Evolutionary conservation across 2,888 invertebrate species (phyloP).

Genomic region (Invenusta paracnida): DNA sequence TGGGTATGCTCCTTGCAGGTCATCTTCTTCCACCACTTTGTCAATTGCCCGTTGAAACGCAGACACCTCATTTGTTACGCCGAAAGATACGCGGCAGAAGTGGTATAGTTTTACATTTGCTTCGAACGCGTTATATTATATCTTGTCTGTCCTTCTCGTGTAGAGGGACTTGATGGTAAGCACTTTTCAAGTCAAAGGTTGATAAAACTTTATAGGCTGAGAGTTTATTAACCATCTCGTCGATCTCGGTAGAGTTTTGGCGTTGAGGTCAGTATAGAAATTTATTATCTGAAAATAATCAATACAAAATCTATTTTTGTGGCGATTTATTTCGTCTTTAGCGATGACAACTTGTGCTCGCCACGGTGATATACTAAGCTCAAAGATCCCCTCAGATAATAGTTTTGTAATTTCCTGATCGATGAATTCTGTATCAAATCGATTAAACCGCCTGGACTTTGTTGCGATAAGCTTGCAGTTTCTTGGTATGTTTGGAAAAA

Average conservation of each 20-base stretch:
- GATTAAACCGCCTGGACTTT: background rate
- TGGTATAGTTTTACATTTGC: background rate
- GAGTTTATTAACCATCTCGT: too few species aligned
- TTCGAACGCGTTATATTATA: background rate
- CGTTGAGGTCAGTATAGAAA: too few species aligned
- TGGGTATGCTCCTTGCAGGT: background rate
- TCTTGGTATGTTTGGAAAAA: background rate
- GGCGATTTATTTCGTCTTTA: too few species aligned
- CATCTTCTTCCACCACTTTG: background rate
- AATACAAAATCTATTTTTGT: too few species aligned
- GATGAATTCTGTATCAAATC: background rate
- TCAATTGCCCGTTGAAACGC: conserved; percentile 2
- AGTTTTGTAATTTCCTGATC: too few species aligned
- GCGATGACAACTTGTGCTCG: too few species aligned
- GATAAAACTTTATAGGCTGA: too few species aligned
- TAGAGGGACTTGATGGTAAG: background rate
- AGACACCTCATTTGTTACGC: background rate
- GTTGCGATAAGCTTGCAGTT: background rate
- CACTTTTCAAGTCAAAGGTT: too few species aligned
- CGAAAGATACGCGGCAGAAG: background rate
- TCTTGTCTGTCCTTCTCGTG: background rate
- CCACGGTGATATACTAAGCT: too few species aligned
- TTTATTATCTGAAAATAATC: too few species aligned
- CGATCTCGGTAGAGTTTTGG: too few species aligned
- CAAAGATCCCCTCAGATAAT: too few species aligned